Conservation (phyloP, 1,140 invertebrate species). For the Gryllus bimaculatus region DNA sequence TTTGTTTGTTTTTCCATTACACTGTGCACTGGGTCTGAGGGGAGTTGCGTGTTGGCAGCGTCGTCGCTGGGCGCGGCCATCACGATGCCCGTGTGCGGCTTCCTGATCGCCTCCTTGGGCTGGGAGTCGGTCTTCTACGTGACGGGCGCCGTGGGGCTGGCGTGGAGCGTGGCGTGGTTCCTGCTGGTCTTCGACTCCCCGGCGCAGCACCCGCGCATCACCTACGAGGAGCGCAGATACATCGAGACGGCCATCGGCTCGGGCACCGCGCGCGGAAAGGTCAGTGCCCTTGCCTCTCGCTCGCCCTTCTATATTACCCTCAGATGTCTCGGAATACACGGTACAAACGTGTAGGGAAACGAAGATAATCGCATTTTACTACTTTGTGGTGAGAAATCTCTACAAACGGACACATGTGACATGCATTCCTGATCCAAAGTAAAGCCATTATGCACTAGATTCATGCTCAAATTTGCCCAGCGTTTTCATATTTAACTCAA, state of each 20-base stretch:
- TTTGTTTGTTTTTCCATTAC: too few relatives aligned
- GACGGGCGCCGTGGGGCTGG: slow-evolving; percentile 61
- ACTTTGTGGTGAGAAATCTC: too few relatives aligned
- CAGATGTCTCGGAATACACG: too few relatives aligned
- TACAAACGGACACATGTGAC: too few relatives aligned
- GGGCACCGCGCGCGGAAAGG: slow-evolving; percentile 21
- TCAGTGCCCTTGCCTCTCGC: neutral
- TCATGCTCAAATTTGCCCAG: too few relatives aligned
- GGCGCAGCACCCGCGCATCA: slow-evolving; percentile 74
- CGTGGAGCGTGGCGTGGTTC: slow-evolving; percentile 82
- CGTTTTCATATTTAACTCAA: too few relatives aligned
- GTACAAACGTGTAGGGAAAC: too few relatives aligned
- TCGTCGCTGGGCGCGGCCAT: slow-evolving; percentile 73
- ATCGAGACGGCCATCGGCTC: slow-evolving; percentile 62
- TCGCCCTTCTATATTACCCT: too few relatives aligned
- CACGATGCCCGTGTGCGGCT: slow-evolving; percentile 72
- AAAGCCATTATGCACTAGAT: too few relatives aligned
- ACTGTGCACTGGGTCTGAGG: neutral
- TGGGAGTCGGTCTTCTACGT: slow-evolving; percentile 82
- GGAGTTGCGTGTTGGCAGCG: slow-evolving; percentile 39
- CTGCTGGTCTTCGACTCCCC: slow-evolving; percentile 77
- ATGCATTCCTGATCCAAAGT: too few relatives aligned
- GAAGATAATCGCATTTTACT: too few relatives aligned
- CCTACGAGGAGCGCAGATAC: slow-evolving; percentile 63
- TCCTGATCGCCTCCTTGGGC: slow-evolving; percentile 62